A percentile compares a stretch with the other conserved stretches of the same genome.
Conservation (phyloP, 2,888 invertebrate genomes). For the Chelonus formosanus region DNA sequence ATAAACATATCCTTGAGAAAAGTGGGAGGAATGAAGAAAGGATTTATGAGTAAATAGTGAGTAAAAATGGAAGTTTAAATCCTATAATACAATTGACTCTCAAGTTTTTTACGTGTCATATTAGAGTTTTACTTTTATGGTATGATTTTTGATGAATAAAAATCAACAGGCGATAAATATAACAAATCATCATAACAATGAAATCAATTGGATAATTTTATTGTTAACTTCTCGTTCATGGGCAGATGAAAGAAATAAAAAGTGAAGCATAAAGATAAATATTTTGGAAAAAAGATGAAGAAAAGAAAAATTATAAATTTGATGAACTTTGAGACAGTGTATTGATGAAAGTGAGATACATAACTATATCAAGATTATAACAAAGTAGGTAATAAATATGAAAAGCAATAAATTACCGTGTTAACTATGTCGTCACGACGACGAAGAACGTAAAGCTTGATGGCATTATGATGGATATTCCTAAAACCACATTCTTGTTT, state of each 20-base stretch:
- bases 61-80: conserved; percentile 12
- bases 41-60: conserved; percentile 16
- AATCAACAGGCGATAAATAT: no score
- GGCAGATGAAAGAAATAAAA: no score
- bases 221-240: no score
- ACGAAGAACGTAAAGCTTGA: conserved; percentile 22
- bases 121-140: no score
- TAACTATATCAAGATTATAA: not conserved
- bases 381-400: conserved; percentile 8
- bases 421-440: conserved; percentile 5
- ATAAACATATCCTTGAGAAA: conserved; percentile 1
- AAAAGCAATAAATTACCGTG: conserved; percentile 25
- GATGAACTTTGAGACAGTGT: no score
- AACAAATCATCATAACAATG: no score
- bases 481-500: conserved; percentile 59
- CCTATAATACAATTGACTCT: conserved; percentile 10
- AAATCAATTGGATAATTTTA: no score
- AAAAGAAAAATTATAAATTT: no score
- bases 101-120: not conserved
- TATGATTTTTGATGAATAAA: no score
- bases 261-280: no score
- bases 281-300: not conserved
- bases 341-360: no score
- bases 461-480: conserved; percentile 54
- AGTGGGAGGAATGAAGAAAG: conserved; percentile 16